A percentile compares a stretch with the other conserved stretches of the same genome.
Evolutionary conservation across 2,888 invertebrate species (phyloP).

Genomic region (Sthenelais limicola): DNA sequence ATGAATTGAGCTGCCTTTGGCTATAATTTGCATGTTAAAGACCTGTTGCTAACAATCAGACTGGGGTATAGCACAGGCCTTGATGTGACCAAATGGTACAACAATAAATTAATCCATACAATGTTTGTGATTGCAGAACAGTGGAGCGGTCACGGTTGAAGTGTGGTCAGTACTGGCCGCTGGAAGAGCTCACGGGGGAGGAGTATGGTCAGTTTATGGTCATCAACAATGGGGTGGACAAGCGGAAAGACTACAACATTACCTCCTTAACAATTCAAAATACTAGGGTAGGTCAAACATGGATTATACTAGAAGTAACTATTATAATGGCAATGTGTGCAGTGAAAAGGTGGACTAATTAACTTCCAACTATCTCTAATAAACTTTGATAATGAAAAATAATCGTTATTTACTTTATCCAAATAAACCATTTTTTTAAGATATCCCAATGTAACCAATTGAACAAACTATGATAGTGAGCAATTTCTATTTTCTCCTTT

Average conservation of each 20-base stretch:
- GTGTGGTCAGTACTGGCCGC: conserved; percentile 98
- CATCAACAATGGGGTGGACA: conserved; percentile 77
- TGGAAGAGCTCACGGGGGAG: conserved; percentile 77
- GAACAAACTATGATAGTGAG: background rate
- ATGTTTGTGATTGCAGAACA: no score
- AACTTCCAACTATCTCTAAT: background rate
- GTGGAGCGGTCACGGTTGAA: conserved; percentile 93
- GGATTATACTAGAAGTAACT: background rate
- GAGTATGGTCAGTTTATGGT: conserved; percentile 70
- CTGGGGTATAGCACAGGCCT: no score
- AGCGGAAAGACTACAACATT: conserved; percentile 86
- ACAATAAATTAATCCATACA: no score
- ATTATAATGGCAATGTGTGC: background rate
- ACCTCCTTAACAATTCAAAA: conserved; percentile 81
- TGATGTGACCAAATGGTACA: no score
- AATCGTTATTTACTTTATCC: conserved; percentile 2
- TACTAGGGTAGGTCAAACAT: conserved; percentile 45
- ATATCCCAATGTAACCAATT: background rate
- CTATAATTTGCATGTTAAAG: no score
- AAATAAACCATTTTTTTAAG: no score
- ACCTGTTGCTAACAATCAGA: no score
- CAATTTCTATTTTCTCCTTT: background rate
- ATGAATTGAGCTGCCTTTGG: no score
- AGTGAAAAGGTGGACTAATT: background rate
- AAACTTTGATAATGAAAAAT: background rate